These are phyloP conservation scores for Caenorhabditis virilis DNA, from an alignment of 2,888 invertebrate genomes.

Conservation along the genomic window DNA sequence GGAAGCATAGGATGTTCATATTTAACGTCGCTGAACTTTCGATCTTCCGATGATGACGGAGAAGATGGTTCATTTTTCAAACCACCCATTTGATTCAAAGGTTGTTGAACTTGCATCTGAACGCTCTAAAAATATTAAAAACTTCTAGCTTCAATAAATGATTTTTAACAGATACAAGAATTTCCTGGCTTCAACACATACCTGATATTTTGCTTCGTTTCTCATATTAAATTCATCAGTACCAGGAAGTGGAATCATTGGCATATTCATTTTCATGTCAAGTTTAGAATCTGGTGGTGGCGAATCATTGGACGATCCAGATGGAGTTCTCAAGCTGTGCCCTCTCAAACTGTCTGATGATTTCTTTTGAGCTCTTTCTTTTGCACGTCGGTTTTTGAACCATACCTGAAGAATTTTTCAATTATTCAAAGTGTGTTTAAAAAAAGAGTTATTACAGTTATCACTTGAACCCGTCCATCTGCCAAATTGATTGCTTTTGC, in stretches of 20 bases:
- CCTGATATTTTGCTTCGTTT: constrained; percentile 41
- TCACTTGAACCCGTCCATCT: constrained; percentile 49
- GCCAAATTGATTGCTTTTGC: constrained; percentile 40
- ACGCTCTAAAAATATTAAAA: too few relatives aligned
- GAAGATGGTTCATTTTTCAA: constrained; percentile 15
- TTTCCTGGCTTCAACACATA: too few relatives aligned
- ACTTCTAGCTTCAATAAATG: too few relatives aligned
- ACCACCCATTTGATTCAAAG: too few relatives aligned
- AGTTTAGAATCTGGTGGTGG: constrained; percentile 35
- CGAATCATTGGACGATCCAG: constrained; percentile 31
- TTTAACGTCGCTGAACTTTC: constrained; percentile 10
- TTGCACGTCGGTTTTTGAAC: constrained; percentile 63
- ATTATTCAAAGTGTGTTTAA: constrained; percentile 3
- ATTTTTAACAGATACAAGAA: too few relatives aligned
- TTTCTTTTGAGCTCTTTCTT: constrained; percentile 51
- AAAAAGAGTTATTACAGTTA: constrained; percentile 16
- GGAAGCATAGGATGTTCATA: constrained; percentile 17
- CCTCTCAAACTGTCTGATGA: constrained; percentile 8
- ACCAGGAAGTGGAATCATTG: constrained; percentile 42
- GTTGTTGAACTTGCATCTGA: too few relatives aligned
- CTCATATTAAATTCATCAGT: constrained; percentile 43
- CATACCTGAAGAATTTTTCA: constrained; percentile 57
- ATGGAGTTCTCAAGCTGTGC: constrained; percentile 12
- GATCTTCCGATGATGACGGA: constrained; percentile 17
- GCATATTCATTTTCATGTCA: constrained; percentile 27